Percentiles rank a stretch among this genome's conserved stretches.
These are phyloP conservation scores for Agonopterix alstromeriana DNA, from an alignment of 2,888 invertebrate species.

Conservation along the genomic window DNA sequence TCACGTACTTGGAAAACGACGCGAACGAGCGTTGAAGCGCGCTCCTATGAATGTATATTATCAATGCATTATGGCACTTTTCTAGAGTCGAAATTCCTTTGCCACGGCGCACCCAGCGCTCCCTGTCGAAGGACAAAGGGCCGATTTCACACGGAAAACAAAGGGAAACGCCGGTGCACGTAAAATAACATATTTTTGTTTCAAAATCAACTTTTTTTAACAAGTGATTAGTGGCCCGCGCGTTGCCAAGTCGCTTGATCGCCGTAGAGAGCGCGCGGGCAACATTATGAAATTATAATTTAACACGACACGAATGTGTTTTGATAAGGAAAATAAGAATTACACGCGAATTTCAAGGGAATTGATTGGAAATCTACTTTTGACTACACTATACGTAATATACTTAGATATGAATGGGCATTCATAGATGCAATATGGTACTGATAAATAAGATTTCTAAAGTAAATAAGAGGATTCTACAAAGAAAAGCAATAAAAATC, in stretches of 20 bases:
- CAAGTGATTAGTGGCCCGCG: constrained; percentile 38
- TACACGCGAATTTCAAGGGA: constrained; percentile 26
- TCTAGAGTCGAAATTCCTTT: constrained; percentile 73
- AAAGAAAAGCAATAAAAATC: constrained; percentile 39
- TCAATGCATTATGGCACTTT: constrained; percentile 68
- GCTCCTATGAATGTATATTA: constrained; percentile 59
- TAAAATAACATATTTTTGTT: constrained; percentile 47
- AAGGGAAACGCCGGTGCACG: constrained; percentile 62
- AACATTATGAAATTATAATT: constrained; percentile 55
- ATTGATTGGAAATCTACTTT: constrained; percentile 11
- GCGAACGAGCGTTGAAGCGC: constrained; percentile 57
- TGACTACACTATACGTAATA: constrained; percentile 33
- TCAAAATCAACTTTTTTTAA: constrained; percentile 40
- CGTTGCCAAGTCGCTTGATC: constrained; percentile 57
- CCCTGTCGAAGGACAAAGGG: constrained; percentile 69
- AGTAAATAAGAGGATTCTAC: constrained; percentile 18
- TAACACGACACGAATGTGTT: constrained; percentile 29
- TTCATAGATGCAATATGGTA: constrained; percentile 35
- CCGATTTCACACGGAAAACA: constrained; percentile 68
- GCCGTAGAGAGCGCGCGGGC: constrained; percentile 44
- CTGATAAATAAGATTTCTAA: constrained; percentile 17
- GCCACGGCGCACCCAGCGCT: constrained; percentile 61
- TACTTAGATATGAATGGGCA: constrained; percentile 31
- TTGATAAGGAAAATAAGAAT: constrained; percentile 26
- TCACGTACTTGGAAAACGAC: constrained; percentile 60